phyloP scores from a whole-genome alignment of 2,888 invertebrate species.

The Cerceris rybyensis region DNA sequence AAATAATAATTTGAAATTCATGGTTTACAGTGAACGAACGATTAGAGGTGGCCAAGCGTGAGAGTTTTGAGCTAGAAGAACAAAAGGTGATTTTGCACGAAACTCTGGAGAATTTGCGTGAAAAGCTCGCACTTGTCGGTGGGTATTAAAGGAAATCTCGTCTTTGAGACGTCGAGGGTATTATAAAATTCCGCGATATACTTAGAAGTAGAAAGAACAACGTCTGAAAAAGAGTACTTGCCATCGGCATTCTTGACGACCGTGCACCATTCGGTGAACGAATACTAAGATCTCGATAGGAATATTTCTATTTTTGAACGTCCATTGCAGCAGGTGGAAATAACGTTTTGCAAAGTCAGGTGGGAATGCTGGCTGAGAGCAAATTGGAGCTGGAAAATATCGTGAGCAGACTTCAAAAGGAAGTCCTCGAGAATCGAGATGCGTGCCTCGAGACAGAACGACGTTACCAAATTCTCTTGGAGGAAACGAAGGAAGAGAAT shows the following conservation, averaged over 20 bases:
- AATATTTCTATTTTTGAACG: conserved; percentile 39
- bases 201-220: no score
- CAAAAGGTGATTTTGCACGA: background rate
- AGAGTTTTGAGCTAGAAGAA: background rate
- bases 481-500: conserved; percentile 43
- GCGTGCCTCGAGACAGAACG: conserved; percentile 41
- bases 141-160: background rate
- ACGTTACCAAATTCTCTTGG: conserved; percentile 25
- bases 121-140: background rate
- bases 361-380: conserved; percentile 55
- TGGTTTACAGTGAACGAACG: background rate
- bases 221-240: background rate
- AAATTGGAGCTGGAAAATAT: conserved; percentile 61
- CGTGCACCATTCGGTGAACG: background rate
- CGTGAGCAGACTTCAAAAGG: conserved; percentile 46
- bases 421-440: conserved; percentile 34
- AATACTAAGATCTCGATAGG: background rate
- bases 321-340: conserved; percentile 57
- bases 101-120: background rate
- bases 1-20: background rate
- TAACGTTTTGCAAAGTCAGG: conserved; percentile 59
- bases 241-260: background rate
- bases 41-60: background rate
- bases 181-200: no score
- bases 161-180: no score